Evolutionary conservation across 1,140 invertebrate species (phyloP), one percentile per base, ranked within the genome.

Genomic region (Drosophila mauritiana): DNA sequence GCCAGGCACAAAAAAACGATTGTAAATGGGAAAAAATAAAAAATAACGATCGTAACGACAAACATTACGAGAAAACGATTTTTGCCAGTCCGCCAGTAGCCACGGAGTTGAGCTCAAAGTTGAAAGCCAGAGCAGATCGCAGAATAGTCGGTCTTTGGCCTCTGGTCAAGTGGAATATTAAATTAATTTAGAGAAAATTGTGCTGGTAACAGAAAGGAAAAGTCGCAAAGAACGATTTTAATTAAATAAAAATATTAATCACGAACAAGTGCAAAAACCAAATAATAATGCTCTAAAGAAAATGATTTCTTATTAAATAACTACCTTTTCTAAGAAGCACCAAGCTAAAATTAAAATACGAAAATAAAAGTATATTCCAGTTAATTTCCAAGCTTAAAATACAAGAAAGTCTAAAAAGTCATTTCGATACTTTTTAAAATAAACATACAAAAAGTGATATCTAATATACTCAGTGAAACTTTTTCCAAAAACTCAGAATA

Each of bases 51-150:
- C 72, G 63, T 74, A 74, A 85, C 46, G 68, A 78, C 53, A 72
- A 86, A 78, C 52, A 88, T 78, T 74, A 55, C 78, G 42, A 74
- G 64, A 73, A 81, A 73, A 59, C 49, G 58, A 70, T 64, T 70
- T 73, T 56, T 34, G 49, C 56, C 37, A 62, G 45, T 46, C 63
- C 37, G 56, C 61, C 76, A 82, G 74, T 81, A 85, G 78, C 80
- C 73, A 48, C 15, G 22, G 62, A 70, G 56, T 65, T 40, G 36
- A 52, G 73, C 58, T 58, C 49, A 55, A 48, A 53, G 70, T 75
- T 73, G 55, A 59, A 46, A 46, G 54, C n/a, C 70, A 31, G 31
- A 43, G 40, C 11, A 39, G 45, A 57, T 74, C 51, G 51, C 42
- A 15, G 40, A 73, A 56, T 63, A 39, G 37, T 42, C 36, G 70